Evolutionary conservation across 2,888 invertebrate genomes (phyloP).

Genomic region (Melanostoma mellinum): DNA sequence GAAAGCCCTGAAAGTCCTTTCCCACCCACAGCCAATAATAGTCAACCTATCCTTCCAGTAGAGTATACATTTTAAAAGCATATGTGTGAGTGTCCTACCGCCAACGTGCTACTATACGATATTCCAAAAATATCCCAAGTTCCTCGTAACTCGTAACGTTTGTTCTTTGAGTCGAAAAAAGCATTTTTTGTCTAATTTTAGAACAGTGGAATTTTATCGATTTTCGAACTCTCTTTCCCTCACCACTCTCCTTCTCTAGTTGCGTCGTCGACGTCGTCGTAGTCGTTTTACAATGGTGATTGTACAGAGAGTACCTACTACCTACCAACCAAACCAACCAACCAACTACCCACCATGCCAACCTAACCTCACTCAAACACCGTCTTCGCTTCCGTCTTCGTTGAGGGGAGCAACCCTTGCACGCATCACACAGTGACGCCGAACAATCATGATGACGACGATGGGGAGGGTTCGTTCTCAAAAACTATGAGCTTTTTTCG

Average conservation of each 20-base stretch:
- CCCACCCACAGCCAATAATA: not conserved
- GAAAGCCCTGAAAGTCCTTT: not conserved
- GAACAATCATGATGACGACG: constrained; percentile 21
- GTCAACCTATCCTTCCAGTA: constrained; percentile 19
- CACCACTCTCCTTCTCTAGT: not conserved
- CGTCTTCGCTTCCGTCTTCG: not conserved
- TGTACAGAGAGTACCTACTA: constrained; percentile 39
- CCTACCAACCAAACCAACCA: constrained; percentile 19
- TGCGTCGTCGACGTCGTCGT: constrained; percentile 25
- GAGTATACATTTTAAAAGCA: constrained; percentile 7
- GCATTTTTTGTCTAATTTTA: constrained; percentile 80
- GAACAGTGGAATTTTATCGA: constrained; percentile 79
- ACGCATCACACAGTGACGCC: constrained; percentile 63
- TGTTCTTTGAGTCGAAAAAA: constrained; percentile 53
- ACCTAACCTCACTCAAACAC: too few species aligned
- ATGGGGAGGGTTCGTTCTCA: constrained; percentile 1
- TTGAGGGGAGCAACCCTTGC: constrained; percentile 57
- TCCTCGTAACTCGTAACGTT: constrained; percentile 41
- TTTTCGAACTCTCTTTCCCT: constrained; percentile 41
- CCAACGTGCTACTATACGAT: constrained; percentile 35
- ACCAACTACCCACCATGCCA: not conserved
- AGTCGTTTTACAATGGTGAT: constrained; percentile 44
- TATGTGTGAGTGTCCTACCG: constrained; percentile 40
- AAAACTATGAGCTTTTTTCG: constrained; percentile 56
- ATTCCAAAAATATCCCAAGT: constrained; percentile 67